Conservation (phyloP, 1,140 invertebrate genomes). For the Brachionus plicatilis region DNA sequence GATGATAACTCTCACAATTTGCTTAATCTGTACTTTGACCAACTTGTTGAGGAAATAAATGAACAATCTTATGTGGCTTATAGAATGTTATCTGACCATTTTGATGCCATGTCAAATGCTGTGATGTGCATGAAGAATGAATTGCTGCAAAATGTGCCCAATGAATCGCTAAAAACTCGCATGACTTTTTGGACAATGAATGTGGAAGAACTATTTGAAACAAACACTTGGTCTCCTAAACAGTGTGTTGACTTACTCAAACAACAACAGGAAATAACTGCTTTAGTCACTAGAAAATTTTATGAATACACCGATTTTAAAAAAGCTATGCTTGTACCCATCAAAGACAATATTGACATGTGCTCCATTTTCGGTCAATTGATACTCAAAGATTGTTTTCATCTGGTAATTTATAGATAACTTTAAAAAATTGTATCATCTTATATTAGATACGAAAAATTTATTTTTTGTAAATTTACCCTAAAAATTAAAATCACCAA, state of each 20-base stretch:
- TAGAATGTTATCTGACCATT: not conserved
- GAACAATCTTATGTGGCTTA: not conserved
- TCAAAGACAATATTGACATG: not conserved
- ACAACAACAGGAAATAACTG: not conserved
- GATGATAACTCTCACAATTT: not conserved
- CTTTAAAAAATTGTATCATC: not conserved
- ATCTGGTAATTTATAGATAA: not conserved
- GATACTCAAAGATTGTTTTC: not conserved
- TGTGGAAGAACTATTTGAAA: not conserved
- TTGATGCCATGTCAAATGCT: not conserved
- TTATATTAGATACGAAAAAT: not conserved
- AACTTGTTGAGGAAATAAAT: not conserved
- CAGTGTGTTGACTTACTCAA: not conserved
- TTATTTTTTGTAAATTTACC: no score
- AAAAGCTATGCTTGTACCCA: not conserved
- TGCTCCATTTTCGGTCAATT: not conserved
- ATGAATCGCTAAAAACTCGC: not conserved
- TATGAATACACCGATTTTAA: not conserved
- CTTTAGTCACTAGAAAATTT: not conserved
- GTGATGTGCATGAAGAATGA: not conserved
- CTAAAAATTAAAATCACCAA: no score
- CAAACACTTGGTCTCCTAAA: not conserved
- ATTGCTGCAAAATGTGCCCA: not conserved
- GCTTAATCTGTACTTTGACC: not conserved
- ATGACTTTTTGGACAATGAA: not conserved